A percentile compares a stretch with the other conserved stretches of the same genome.
Evolutionary conservation across 2,888 invertebrate species (phyloP).

Genomic region (Heliconius cydno): DNA sequence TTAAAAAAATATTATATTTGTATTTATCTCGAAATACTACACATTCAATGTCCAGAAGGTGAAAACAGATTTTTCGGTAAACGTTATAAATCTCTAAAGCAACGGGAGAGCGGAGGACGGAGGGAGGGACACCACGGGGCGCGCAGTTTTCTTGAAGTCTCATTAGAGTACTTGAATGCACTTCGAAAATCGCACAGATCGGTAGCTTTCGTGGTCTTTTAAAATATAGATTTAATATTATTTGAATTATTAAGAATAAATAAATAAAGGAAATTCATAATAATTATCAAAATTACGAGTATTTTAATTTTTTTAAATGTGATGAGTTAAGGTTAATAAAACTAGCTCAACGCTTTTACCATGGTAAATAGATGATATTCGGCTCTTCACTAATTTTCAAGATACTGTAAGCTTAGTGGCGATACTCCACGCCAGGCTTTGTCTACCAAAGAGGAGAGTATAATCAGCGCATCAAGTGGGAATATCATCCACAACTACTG

Average conservation of each 20-base stretch:
- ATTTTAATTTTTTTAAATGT: too few relatives aligned
- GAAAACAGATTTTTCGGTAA: constrained; percentile 24
- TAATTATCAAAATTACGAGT: too few relatives aligned
- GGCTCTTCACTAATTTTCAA: too few relatives aligned
- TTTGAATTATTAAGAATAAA: not conserved
- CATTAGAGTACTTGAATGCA: constrained; percentile 25
- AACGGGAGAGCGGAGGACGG: constrained; percentile 19
- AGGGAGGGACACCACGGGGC: constrained; percentile 22
- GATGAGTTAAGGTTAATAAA: too few relatives aligned
- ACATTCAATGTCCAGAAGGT: not conserved
- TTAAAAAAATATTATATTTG: not conserved
- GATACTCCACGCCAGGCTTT: too few relatives aligned
- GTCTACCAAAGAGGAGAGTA: too few relatives aligned
- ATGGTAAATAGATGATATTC: too few relatives aligned
- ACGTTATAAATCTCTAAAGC: constrained; percentile 31
- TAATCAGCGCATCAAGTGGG: too few relatives aligned
- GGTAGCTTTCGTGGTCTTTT: not conserved
- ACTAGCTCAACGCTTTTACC: too few relatives aligned
- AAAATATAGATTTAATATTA: not conserved
- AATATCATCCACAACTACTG: too few relatives aligned
- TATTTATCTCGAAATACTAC: not conserved
- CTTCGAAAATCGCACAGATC: constrained; percentile 5
- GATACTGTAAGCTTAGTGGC: too few relatives aligned
- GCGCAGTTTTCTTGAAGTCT: constrained; percentile 35
- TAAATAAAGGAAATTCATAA: not conserved